Conservation (phyloP, 2,797 vertebrate genomes). For the Squalus acanthias region DNA sequence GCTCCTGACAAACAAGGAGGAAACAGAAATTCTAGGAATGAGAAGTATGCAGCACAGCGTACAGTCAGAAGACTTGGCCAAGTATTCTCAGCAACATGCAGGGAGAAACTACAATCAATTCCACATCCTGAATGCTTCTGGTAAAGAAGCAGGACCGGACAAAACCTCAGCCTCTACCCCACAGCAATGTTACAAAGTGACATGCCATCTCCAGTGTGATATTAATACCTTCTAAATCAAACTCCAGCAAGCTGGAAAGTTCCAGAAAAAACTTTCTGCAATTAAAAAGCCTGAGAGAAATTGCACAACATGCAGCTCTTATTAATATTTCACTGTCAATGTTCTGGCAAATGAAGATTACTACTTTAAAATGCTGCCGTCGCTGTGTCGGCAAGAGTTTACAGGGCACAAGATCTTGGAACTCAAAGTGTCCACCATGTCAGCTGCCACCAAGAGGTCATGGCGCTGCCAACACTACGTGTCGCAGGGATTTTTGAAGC, state of each 20-base stretch:
- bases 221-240: not conserved
- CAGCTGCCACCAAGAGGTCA: no score
- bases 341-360: not conserved
- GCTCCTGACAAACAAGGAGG: not conserved
- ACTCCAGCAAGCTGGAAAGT: not conserved
- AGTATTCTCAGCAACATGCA: not conserved
- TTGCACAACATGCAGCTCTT: not conserved
- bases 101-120: not conserved
- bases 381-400: not conserved
- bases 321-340: not conserved
- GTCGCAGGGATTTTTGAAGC: not conserved
- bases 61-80: no score
- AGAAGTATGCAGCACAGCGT: not conserved
- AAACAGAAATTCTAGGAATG: conserved; percentile 33
- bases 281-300: not conserved
- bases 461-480: not conserved
- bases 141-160: not conserved
- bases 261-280: not conserved
- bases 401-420: not conserved
- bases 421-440: not conserved
- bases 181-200: not conserved
- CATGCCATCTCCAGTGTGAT: not conserved
- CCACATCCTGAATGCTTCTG: not conserved
- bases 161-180: not conserved
- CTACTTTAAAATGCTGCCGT: not conserved